Evolutionary conservation across 2,888 invertebrate genomes (phyloP).

Genomic region (Chloromyia formosa): DNA sequence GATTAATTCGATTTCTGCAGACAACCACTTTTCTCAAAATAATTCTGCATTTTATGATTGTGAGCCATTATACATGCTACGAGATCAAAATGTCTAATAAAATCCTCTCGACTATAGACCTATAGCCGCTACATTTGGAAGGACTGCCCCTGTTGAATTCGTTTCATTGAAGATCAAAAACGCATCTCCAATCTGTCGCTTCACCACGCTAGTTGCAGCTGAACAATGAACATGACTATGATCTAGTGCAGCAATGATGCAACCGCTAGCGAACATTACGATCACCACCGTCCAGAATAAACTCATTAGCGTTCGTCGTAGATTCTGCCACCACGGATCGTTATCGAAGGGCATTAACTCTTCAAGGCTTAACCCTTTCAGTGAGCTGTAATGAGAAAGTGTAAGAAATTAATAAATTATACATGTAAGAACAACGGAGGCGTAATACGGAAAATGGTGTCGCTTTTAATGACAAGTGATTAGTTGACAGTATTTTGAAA

Average conservation of each 20-base stretch:
- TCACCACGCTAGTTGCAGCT: not conserved
- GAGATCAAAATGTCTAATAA: no score
- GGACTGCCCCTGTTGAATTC: not conserved
- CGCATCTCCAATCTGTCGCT: not conserved
- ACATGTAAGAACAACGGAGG: slow-evolving; percentile 45
- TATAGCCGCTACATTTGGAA: not conserved
- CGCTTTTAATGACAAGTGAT: not conserved
- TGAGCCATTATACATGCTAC: no score
- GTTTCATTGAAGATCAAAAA: not conserved
- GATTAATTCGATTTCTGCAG: no score
- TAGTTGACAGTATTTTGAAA: slow-evolving; percentile 13
- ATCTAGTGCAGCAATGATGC: slow-evolving; percentile 59
- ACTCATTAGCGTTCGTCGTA: slow-evolving; percentile 64
- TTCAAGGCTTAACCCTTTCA: slow-evolving; percentile 63
- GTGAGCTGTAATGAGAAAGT: slow-evolving; percentile 53
- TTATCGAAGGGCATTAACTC: slow-evolving; percentile 65
- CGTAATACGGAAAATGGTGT: slow-evolving; percentile 8
- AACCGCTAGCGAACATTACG: slow-evolving; percentile 65
- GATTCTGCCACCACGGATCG: slow-evolving; percentile 66
- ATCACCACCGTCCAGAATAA: slow-evolving; percentile 66
- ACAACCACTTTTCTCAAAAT: no score
- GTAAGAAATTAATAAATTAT: slow-evolving; percentile 51
- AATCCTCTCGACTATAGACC: no score
- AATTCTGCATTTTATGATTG: no score
- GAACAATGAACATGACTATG: slow-evolving; percentile 47